Evolutionary conservation across 2,888 invertebrate species (phyloP).

Genomic region (Panzeria rudis): DNA sequence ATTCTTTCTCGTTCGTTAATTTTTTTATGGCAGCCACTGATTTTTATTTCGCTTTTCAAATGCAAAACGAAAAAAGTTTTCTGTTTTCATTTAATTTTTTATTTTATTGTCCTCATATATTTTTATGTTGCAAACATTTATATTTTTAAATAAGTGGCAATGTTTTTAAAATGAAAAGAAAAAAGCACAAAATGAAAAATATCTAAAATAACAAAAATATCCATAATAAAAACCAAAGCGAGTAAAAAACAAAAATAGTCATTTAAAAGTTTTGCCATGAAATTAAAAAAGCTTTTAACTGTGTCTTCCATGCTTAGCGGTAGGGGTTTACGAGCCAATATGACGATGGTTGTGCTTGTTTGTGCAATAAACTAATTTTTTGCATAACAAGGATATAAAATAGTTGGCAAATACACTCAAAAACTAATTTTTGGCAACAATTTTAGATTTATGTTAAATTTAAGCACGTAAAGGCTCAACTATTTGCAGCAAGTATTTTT

Average conservation of each 20-base stretch:
- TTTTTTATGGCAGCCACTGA: constrained; percentile 49
- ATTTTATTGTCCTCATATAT: constrained; percentile 61
- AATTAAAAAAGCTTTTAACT: constrained; percentile 67
- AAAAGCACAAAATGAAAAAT: constrained; percentile 15
- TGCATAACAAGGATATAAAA: constrained; percentile 36
- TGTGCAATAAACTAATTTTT: constrained; percentile 36
- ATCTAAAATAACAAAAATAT: constrained; percentile 23
- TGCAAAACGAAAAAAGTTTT: constrained; percentile 37
- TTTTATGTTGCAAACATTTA: constrained; percentile 62
- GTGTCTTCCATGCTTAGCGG: neutral
- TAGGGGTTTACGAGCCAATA: neutral
- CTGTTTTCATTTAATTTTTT: constrained; percentile 32
- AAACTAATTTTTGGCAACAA: constrained; percentile 51
- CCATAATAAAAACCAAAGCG: constrained; percentile 29
- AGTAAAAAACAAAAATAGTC: constrained; percentile 9
- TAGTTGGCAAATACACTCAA: constrained; percentile 55
- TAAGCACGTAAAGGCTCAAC: neutral
- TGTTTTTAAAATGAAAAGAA: constrained; percentile 9
- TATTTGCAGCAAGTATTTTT: neutral
- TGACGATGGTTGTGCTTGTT: neutral
- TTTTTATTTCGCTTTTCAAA: constrained; percentile 39
- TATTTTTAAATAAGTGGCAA: constrained; percentile 65
- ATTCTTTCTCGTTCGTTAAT: neutral
- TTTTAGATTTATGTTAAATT: constrained; percentile 32
- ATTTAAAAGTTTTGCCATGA: constrained; percentile 68